These are phyloP conservation scores for Baronia brevicornis DNA, from an alignment of 2,888 invertebrate species.

Conservation along the genomic window DNA sequence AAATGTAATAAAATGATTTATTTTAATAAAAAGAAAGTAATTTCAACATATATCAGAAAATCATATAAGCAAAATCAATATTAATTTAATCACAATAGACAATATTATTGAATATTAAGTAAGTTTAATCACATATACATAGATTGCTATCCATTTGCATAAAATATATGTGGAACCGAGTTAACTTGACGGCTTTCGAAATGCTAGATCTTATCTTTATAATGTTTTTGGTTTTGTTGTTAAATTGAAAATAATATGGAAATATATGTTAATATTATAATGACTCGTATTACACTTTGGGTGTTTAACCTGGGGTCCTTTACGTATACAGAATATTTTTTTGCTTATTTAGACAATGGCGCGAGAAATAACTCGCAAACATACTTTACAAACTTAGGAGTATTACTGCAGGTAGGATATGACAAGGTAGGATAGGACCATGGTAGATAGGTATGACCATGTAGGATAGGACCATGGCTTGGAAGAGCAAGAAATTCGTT, in stretches of 20 bases:
- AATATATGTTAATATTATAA: conserved; percentile 7
- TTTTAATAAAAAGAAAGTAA: too few species aligned
- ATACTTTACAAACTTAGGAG: too few species aligned
- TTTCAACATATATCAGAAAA: too few species aligned
- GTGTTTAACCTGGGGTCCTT: conserved; percentile 6
- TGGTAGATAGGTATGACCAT: too few species aligned
- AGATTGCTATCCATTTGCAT: conserved; percentile 11
- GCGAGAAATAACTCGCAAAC: too few species aligned
- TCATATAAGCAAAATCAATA: conserved; percentile 5
- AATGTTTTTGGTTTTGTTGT: conserved; percentile 10
- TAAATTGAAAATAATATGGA: conserved; percentile 9
- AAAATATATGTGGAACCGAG: conserved; percentile 1
- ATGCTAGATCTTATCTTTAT: conserved; percentile 7
- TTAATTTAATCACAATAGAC: conserved; percentile 10
- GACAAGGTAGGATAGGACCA: too few species aligned
- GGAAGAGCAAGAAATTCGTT: too few species aligned
- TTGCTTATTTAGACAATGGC: too few species aligned
- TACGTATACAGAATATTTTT: conserved; percentile 9
- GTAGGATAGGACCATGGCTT: too few species aligned
- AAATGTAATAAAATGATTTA: not conserved
- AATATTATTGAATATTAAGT: conserved; percentile 12
- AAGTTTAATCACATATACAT: conserved; percentile 7
- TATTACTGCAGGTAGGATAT: too few species aligned
- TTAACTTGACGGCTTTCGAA: conserved; percentile 12
- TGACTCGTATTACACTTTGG: not conserved